A percentile compares a stretch with the other conserved stretches of the same genome.
Evolutionary conservation across 2,113 vertebrate genomes (phyloP).

Genomic region (Setophaga petechia): DNA sequence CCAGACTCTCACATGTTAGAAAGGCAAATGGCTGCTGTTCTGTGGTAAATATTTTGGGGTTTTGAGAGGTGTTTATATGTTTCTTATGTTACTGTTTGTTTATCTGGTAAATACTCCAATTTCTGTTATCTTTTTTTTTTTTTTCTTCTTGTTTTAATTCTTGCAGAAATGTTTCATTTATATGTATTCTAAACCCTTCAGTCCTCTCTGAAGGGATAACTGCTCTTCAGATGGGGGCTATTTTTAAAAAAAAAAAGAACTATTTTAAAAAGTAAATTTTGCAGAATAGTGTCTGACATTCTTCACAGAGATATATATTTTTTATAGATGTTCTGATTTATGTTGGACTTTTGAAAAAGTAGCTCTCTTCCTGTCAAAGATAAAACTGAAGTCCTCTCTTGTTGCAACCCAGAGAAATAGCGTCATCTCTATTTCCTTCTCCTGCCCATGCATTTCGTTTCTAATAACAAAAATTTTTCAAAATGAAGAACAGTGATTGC

Average conservation of each 20-base stretch:
- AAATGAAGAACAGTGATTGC: neutral
- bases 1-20: neutral
- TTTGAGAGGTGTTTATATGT: neutral
- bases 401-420: neutral
- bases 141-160: neutral
- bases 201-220: neutral
- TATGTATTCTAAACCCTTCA: neutral
- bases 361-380: neutral
- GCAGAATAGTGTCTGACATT: neutral
- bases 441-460: neutral
- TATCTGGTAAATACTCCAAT: neutral
- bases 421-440: neutral
- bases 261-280: neutral
- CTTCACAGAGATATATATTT: neutral
- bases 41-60: neutral
- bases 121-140: neutral
- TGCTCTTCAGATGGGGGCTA: neutral
- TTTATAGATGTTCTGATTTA: neutral
- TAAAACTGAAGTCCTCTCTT: neutral
- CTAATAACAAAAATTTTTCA: neutral
- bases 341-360: neutral
- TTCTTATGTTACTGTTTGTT: conserved; percentile 28
- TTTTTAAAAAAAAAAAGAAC: neutral
- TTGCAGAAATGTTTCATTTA: neutral
- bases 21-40: neutral